Evolutionary conservation across 2,797 vertebrate genomes (phyloP), one percentile per base, ranked within the genome.

Genomic region (Acridotheres tristis): DNA sequence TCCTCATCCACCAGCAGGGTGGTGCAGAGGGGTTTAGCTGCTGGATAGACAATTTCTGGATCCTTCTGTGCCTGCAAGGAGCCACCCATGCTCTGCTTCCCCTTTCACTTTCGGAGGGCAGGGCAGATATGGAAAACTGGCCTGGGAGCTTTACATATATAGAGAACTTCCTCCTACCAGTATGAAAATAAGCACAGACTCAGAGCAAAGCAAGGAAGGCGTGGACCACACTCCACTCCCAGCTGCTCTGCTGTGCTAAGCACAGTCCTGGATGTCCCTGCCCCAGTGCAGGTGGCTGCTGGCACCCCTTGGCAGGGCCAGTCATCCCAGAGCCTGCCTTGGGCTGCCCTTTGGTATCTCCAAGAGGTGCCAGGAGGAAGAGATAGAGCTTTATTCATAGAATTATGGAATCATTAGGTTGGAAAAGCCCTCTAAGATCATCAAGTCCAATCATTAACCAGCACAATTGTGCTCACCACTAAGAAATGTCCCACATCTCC

Each of bases 1-100:
- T 20, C 0, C 0, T 30, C 13, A 2, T 2, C 17, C 32, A 18
- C 16, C 45, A 38, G 23, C 5, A 18, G n/a, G 15, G 4, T 3
- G 43, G 15, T 29, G 53, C 74, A 85, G 68, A 18, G 3, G 5
- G 66, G 16, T 69, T 89, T 36, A 29, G 47, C 82, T 62, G 32
- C 78, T 76, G 43, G 5, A 16, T 43, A 5, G 2, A 10, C 13
- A 21, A 5, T 42, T 76, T 77, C 58, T 63, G 45, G 26, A 55
- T 20, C 65, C 3, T 26, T 71, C 38, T 9, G 3, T 23, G 57
- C 40, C 45, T 51, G n/a, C 20, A 62, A 66, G 30, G 15, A 29
- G 15, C 21, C 18, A 51, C 19, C 18, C 3, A 0, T 22, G n/a
- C 29, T 23, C 59, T 68, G 42, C 34, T 88, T 62, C 26, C 11